Conservation (phyloP, 1,140 invertebrate species). For the Drosophila sp. region DNA sequence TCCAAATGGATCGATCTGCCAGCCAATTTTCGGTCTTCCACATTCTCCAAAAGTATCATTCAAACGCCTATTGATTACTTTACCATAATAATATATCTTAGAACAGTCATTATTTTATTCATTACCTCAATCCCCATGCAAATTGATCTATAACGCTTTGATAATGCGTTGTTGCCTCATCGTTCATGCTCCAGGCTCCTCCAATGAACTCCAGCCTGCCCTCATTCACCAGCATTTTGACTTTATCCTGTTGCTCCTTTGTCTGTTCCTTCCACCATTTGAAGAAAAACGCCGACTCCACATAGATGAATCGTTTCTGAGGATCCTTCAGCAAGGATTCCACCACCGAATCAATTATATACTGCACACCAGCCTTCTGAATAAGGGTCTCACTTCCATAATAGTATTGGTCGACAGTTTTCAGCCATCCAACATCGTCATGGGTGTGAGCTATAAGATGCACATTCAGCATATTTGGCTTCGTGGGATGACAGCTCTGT, state of each 20-base stretch:
- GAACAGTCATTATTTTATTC: not conserved
- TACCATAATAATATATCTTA: too few relatives aligned
- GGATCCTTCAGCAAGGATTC: conserved; percentile 91
- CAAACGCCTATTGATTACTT: conserved; percentile 82
- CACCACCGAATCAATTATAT: conserved; percentile 96
- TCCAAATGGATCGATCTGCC: conserved; percentile 98
- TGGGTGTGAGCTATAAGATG: conserved; percentile 93
- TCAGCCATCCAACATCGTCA: conserved; percentile 97
- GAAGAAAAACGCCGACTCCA: conserved; percentile 95
- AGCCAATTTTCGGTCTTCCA: conserved; percentile 91
- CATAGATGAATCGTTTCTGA: conserved; percentile 89
- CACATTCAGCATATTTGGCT: conserved; percentile 87
- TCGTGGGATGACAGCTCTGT: conserved; percentile 67
- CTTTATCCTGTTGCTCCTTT: conserved; percentile 86
- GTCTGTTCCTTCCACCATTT: conserved; percentile 95
- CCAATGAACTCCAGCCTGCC: conserved; percentile 95
- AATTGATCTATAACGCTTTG: conserved; percentile 98
- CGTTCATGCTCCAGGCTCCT: conserved; percentile 96
- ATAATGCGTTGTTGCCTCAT: conserved; percentile 97
- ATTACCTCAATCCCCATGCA: conserved; percentile 87
- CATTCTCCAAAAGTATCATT: conserved; percentile 94
- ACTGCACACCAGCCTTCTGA: conserved; percentile 93
- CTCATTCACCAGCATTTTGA: conserved; percentile 88
- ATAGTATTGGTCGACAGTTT: conserved; percentile 92
- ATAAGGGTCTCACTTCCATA: conserved; percentile 87